phyloP scores from a whole-genome alignment of 2,113 vertebrate genomes.

The Limnothrissa miodon region DNA sequence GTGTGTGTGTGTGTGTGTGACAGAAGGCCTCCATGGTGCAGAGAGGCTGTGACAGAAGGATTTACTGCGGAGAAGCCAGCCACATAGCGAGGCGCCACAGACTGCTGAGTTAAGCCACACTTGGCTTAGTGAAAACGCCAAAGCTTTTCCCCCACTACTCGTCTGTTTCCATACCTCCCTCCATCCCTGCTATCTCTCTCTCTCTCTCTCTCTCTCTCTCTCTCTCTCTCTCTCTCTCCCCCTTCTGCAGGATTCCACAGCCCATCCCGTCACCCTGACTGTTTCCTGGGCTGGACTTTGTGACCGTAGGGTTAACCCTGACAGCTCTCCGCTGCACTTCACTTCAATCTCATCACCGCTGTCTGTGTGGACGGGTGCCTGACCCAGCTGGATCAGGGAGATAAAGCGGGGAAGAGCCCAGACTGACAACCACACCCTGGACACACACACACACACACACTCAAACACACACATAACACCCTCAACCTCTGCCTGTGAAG shows the following conservation, averaged over 20 bases:
- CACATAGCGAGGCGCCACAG: constrained; percentile 29
- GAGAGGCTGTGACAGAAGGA: constrained; percentile 37
- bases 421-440: constrained; percentile 20
- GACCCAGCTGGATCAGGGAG: constrained; percentile 79
- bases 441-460: constrained; percentile 7
- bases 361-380: constrained; percentile 71
- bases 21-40: not conserved
- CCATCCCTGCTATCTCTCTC: not conserved
- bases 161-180: not conserved
- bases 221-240: constrained; percentile 31
- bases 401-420: constrained; percentile 77
- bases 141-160: not conserved
- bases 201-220: constrained; percentile 27
- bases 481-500: too few relatives aligned
- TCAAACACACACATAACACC: not conserved
- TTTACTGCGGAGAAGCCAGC: constrained; percentile 34
- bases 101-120: constrained; percentile 51
- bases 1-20: constrained; percentile 3
- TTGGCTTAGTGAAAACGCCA: constrained; percentile 57
- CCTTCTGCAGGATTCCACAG: not conserved
- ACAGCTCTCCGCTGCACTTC: constrained; percentile 36
- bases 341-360: constrained; percentile 57
- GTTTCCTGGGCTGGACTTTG: constrained; percentile 16
- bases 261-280: constrained; percentile 31
- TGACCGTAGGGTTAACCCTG: constrained; percentile 53